Evolutionary conservation across 2,888 invertebrate genomes (phyloP), one percentile per base, ranked within the genome.

Genomic region (Anthophora plumipes): DNA sequence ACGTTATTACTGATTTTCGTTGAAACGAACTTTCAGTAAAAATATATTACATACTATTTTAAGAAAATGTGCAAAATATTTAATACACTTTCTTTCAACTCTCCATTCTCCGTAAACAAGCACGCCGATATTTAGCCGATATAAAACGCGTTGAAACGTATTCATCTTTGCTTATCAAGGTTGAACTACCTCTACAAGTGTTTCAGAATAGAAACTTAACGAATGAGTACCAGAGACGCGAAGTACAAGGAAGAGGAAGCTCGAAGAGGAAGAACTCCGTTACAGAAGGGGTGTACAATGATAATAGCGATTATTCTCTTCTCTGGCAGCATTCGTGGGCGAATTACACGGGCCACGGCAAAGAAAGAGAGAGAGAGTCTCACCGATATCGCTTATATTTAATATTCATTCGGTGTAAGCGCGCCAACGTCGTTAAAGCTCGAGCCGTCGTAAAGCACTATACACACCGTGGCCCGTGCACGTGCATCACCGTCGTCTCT

Each of bases 361-460:
- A n/a, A 20, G 37, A 48, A 39, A 20, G 3, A 25, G 46, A 20
- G 31, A 7, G 14, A 59, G 14, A 0, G 17, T 55, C 46, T 20
- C 77, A 64, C 55, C 84, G 86, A 86, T 86, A 73, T 82, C 86
- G 75, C 69, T 82, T 79, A 79, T 82, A 86, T 86, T 85, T 86
- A 85, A 86, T 85, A 85, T 86, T 85, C 84, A 63, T 67, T 48
- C 68, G 52, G 69, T 73, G 84, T 73, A 71, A 74, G 67, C 71
- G 72, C 59, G 68, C 61, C 79, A 60, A 60, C 52, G 72, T 85
- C 85, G 85, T 85, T 85, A 85, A 85, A 73, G 69, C 52, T 54
- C 68, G 48, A 46, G 25, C 37, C 72, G 79, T 82, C 86, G 82
- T 85, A 85, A 85, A 85, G 86, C 86, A 85, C 74, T 48, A 41